phyloP scores from a whole-genome alignment of 64 coral and sea anemone genomes.

The Astreopora myriophthalma region DNA sequence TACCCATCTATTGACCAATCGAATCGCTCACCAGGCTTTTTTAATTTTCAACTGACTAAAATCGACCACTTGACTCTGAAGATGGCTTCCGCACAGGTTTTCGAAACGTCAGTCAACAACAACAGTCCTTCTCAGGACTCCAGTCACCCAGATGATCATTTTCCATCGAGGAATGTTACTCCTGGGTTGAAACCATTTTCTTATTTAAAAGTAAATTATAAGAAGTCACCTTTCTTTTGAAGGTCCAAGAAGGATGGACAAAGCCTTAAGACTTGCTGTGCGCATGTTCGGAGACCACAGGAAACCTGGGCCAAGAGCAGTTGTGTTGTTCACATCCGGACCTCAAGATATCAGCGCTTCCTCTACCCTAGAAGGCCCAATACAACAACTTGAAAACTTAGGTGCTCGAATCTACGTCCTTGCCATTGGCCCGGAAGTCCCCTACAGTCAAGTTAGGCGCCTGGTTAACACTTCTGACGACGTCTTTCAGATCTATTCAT shows the following conservation, averaged over 20 bases:
- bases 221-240: neutral
- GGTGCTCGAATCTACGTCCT: slow-evolving; percentile 75
- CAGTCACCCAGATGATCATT: too few relatives aligned
- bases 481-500: slow-evolving; percentile 44
- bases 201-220: too few relatives aligned
- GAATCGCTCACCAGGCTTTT: too few relatives aligned
- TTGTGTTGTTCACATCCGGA: slow-evolving; percentile 69
- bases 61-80: too few relatives aligned
- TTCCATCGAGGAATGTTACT: too few relatives aligned
- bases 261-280: slow-evolving; percentile 50
- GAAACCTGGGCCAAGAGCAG: neutral
- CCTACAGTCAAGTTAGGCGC: neutral
- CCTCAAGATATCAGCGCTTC: neutral
- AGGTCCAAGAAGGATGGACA: slow-evolving; percentile 73
- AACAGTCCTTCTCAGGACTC: too few relatives aligned
- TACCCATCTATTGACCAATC: too few relatives aligned
- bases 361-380: neutral
- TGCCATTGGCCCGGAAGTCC: slow-evolving; percentile 48
- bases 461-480: slow-evolving; percentile 36
- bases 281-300: neutral
- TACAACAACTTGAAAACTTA: slow-evolving; percentile 21
- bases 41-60: too few relatives aligned
- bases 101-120: too few relatives aligned
- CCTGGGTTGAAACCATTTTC: too few relatives aligned
- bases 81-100: too few relatives aligned